phyloP scores from a whole-genome alignment of 2,888 invertebrate species.

The Nomada flava region DNA sequence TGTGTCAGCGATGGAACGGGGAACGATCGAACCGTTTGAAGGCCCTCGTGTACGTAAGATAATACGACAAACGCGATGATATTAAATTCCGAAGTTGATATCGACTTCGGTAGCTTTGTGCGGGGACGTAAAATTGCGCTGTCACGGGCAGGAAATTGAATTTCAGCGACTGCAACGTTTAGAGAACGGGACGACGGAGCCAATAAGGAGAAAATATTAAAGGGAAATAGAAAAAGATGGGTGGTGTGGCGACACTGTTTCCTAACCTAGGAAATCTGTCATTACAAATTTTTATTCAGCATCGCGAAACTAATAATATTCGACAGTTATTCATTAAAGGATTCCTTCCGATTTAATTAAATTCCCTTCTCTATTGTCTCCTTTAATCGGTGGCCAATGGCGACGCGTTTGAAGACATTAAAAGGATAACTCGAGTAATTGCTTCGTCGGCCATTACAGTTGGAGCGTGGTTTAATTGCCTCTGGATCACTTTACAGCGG shows the following conservation, averaged over 20 bases:
- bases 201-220: neutral
- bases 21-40: neutral
- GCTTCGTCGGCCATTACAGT: neutral
- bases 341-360: neutral
- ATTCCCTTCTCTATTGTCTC: neutral
- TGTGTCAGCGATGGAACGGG: no score
- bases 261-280: no score
- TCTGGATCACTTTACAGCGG: constrained; percentile 13
- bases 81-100: constrained; percentile 26
- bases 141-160: constrained; percentile 31
- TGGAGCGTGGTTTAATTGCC: constrained; percentile 13
- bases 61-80: neutral
- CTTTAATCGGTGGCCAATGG: constrained; percentile 82
- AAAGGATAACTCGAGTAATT: constrained; percentile 1
- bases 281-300: no score
- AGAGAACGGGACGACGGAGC: neutral
- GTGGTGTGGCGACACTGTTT: no score
- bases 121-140: constrained; percentile 21
- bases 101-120: neutral
- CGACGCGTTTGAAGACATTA: constrained; percentile 77
- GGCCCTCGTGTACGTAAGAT: neutral
- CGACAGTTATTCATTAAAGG: no score
- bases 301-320: no score
- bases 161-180: constrained; percentile 3
- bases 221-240: neutral